Base-by-base conservation (phyloP, 1,140 invertebrate genomes). In the Drosophila kikkawai region DNA sequence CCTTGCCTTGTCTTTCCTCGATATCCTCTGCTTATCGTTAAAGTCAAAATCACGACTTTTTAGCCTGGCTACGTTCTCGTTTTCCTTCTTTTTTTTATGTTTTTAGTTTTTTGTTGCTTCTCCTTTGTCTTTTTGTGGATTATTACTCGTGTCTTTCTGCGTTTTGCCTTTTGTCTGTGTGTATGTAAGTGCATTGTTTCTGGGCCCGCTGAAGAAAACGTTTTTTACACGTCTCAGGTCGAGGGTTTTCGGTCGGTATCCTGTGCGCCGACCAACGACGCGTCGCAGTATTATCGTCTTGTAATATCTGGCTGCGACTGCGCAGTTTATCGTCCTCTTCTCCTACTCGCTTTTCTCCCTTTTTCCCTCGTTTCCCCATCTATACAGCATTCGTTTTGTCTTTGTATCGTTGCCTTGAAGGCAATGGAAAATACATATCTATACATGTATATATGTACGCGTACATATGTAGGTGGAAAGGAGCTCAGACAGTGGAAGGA, bases 21-120 rank as follows among this genome's bases (percentile, higher is more conserved):
- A 50, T 56, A 56, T 78, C 66, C 53, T 61, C 69, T 78, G 63
- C 78, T 90, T 90, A 88, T 88, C 84, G 84, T 79, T 73, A 66
- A 81, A 90, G 78, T 90, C 84, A 68, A 85, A 84, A 90, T 88
- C 84, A 88, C 84, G 84, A 88, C 80, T 56, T 88, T 87, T 87
- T 71, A 65, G 68, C 47, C 44, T 51, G 48, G 51, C 70, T 65
- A 82, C 67, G 69, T 79, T 75, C 80, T 56, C 19, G 44, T 71
- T 70, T 87, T 65, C 51, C 64, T 77, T 66, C 36, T 47, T 67
- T 50, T 22, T 47, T 58, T 34, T 64, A 34, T 34, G 6, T 29
- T 32, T 65, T 75, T 37, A 4, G 34, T 39, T 65, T 75, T 37
- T 32, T 47, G 45, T 45, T 55, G 32, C 41, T 53, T 58, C 56